These are phyloP conservation scores for Chorisops tibialis DNA, from an alignment of 2,888 invertebrate species.

Conservation along the genomic window DNA sequence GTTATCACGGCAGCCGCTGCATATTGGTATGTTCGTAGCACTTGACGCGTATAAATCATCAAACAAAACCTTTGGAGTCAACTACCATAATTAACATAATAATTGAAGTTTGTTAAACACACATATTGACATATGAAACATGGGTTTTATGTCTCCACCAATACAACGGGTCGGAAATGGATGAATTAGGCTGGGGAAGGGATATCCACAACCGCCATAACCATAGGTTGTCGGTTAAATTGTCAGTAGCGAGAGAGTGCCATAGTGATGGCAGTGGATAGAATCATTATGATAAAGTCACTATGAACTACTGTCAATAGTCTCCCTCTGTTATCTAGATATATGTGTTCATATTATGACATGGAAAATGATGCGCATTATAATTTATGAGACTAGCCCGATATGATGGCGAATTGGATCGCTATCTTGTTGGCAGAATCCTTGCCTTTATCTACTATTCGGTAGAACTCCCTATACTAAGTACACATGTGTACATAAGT, in stretches of 20 bases:
- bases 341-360: too few relatives aligned
- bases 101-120: conserved; percentile 31
- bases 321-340: too few relatives aligned
- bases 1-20: neutral
- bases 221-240: neutral
- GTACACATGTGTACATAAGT: too few relatives aligned
- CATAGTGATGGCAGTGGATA: neutral
- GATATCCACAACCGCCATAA: too few relatives aligned
- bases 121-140: conserved; percentile 25
- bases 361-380: conserved; percentile 12
- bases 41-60: conserved; percentile 26
- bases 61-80: conserved; percentile 19
- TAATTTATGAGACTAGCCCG: neutral
- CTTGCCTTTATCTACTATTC: too few relatives aligned
- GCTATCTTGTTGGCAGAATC: too few relatives aligned
- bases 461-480: too few relatives aligned
- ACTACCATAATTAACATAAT: conserved; percentile 30
- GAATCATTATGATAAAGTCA: neutral
- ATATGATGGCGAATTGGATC: too few relatives aligned
- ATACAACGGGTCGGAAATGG: too few relatives aligned
- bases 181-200: too few relatives aligned
- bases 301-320: conserved; percentile 3
- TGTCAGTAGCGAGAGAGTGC: neutral
- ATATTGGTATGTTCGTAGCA: neutral
- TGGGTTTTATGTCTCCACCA: neutral